Evolutionary conservation across 2,888 invertebrate species (phyloP).

Genomic region (Eudemis profundana): DNA sequence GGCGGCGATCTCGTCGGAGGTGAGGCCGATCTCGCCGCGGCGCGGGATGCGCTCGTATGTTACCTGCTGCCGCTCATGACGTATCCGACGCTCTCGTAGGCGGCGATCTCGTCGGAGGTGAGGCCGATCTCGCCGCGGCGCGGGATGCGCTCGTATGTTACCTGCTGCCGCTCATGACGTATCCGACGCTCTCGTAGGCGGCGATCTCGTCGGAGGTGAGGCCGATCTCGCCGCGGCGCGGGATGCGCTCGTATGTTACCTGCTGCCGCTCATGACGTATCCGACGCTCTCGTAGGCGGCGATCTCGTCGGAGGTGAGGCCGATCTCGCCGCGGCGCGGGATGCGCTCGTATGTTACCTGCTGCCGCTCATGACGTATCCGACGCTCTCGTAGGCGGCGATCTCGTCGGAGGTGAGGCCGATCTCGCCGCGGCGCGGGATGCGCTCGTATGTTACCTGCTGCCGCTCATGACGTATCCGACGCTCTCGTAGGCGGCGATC

Average conservation of each 20-base stretch:
- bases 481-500: conserved; percentile 95
- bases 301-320: conserved; percentile 97
- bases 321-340: conserved; percentile 99
- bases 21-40: conserved; percentile 99
- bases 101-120: conserved; percentile 96
- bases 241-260: conserved; percentile 98
- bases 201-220: conserved; percentile 98
- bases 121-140: conserved; percentile 99
- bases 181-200: conserved; percentile 96
- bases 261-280: conserved; percentile 99
- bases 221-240: conserved; percentile 99
- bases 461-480: conserved; percentile 99
- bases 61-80: conserved; percentile 99
- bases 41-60: conserved; percentile 98
- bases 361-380: conserved; percentile 99
- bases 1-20: conserved; percentile 96
- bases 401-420: conserved; percentile 97
- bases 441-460: conserved; percentile 96
- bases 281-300: conserved; percentile 96
- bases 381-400: conserved; percentile 94
- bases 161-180: conserved; percentile 99
- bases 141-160: conserved; percentile 98
- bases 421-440: conserved; percentile 99
- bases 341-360: conserved; percentile 97
- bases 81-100: conserved; percentile 96